Evolutionary conservation across 2,113 vertebrate species (phyloP), one percentile per base, ranked within the genome.

Genomic region (Oreochromis tanganicae): DNA sequence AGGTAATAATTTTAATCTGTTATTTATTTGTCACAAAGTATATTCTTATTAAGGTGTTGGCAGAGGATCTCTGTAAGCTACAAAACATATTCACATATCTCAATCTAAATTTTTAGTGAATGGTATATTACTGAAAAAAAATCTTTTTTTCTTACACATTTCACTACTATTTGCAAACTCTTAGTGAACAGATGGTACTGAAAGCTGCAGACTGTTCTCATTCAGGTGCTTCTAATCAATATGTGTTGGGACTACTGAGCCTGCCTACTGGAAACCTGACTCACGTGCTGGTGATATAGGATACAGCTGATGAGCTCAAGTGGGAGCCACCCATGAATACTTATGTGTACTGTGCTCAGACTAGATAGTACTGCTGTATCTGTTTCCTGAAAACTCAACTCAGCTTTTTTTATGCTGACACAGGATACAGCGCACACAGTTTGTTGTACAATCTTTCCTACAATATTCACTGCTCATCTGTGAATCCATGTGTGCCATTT

Each of bases 271-370:
- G 81, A 85, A 87, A 86, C 57, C 43, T 82, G 85, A 86, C 61
- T 55, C 29, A 4, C 46, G 12, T n/a, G 78, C 57, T 80, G 43
- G 41, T 80, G 63, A 85, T 84, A 86, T 71, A 79, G 34, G 63
- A 73, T 87, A 80, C 81, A 63, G 81, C 36, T 10, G 56, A 81
- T 36, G 63, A 80, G 75, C 83, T 83, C 81, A 87, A 85, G 55
- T 61, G 36, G 46, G 14, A 29, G 36, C 80, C 80, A 85, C 27
- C 83, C 83, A 78, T 88, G 87, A 90, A 88, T 84, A 86, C 61
- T 54, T 79, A 41, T 43, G 55, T 83, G 48, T 34, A 50, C 50
- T 82, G 27, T 84, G 43, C 43, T 79, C 56, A 84, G 54, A 61
- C 13, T 54, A 56, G 36, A 54, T 80, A 82, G 78, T 52, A 52